phyloP scores from a whole-genome alignment of 2,888 invertebrate species.

The Rhopalosiphum nymphaeae region DNA sequence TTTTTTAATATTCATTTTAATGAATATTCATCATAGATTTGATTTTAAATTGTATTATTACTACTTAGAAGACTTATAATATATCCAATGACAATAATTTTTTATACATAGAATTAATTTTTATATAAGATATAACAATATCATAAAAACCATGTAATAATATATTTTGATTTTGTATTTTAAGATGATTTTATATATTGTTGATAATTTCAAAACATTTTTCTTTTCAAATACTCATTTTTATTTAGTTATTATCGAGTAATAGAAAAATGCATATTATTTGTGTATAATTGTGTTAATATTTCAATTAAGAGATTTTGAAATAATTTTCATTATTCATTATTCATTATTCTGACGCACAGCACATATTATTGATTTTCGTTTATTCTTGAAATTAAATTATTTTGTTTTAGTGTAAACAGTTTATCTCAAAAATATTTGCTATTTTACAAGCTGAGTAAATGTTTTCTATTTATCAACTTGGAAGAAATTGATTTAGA shows the following conservation, averaged over 20 bases:
- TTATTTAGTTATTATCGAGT: neutral
- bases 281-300: neutral
- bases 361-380: neutral
- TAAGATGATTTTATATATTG: neutral
- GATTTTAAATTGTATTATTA: neutral
- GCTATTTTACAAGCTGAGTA: neutral
- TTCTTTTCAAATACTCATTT: neutral
- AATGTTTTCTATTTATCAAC: neutral
- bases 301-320: neutral
- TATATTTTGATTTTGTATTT: neutral
- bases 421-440: neutral
- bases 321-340: too few relatives aligned
- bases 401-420: neutral
- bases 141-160: neutral
- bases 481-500: neutral
- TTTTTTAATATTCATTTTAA: neutral
- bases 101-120: constrained; percentile 40
- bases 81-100: constrained; percentile 48
- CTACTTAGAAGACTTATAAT: constrained; percentile 31
- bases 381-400: neutral
- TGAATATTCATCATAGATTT: neutral
- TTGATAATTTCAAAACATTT: neutral
- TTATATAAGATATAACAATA: constrained; percentile 7
- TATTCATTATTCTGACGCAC: too few relatives aligned
- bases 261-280: neutral